Evolutionary conservation across 2,797 vertebrate genomes (phyloP).

Genomic region (Neostethus bicornis): DNA sequence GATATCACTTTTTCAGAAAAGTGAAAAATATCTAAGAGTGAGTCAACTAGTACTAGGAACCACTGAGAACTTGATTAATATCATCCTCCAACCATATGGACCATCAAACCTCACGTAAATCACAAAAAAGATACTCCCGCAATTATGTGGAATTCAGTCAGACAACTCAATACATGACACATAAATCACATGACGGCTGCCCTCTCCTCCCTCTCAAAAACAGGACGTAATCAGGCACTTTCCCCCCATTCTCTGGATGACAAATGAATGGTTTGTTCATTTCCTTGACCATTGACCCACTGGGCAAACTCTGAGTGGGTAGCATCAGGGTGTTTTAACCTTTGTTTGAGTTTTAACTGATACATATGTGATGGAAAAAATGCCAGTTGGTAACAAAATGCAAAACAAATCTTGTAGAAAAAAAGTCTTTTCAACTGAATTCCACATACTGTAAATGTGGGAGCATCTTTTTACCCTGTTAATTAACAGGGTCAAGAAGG

Average conservation of each 20-base stretch:
- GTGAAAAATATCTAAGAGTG: neutral
- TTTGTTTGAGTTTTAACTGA: constrained; percentile 39
- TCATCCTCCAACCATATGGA: neutral
- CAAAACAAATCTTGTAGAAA: neutral
- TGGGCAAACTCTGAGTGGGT: constrained; percentile 23
- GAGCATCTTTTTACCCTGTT: too few species aligned
- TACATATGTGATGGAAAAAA: constrained; percentile 11
- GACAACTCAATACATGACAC: constrained; percentile 10
- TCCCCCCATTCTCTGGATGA: constrained; percentile 32
- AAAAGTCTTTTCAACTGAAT: neutral
- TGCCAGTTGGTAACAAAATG: constrained; percentile 6
- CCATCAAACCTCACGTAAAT: constrained; percentile 20
- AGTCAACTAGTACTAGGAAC: neutral
- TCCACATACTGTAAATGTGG: too few species aligned
- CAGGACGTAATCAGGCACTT: constrained; percentile 35
- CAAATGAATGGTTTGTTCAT: constrained; percentile 51
- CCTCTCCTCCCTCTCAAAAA: constrained; percentile 14
- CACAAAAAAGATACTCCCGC: too few species aligned
- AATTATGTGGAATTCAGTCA: too few species aligned
- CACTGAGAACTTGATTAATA: neutral
- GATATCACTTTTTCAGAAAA: neutral
- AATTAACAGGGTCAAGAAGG: too few species aligned
- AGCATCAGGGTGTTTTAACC: constrained; percentile 32
- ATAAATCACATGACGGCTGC: constrained; percentile 52
- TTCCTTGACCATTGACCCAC: constrained; percentile 46